phyloP scores from a whole-genome alignment of 2,797 vertebrate genomes.

The Brotula barbata region DNA sequence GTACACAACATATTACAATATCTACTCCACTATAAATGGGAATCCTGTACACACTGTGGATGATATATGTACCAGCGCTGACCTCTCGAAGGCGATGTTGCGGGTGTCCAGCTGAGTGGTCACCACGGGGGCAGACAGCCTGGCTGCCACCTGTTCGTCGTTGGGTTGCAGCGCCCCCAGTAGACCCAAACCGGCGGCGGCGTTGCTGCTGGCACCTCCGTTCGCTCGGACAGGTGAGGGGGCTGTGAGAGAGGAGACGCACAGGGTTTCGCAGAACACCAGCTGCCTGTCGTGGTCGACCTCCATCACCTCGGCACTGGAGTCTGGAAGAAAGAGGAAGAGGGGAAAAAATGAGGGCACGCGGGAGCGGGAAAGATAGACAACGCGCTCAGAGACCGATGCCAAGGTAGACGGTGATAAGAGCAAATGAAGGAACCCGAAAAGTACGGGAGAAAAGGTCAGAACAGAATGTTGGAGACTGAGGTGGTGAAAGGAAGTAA shows the following conservation, averaged over 20 bases:
- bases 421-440: neutral
- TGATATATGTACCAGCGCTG: conserved; percentile 34
- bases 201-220: conserved; percentile 70
- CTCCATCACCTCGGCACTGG: conserved; percentile 95
- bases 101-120: conserved; percentile 96
- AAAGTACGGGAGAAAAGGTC: conserved; percentile 18
- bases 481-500: conserved; percentile 13
- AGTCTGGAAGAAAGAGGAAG: conserved; percentile 74
- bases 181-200: conserved; percentile 75
- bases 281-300: conserved; percentile 95
- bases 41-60: too few relatives aligned
- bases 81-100: conserved; percentile 98
- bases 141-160: conserved; percentile 92
- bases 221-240: conserved; percentile 65
- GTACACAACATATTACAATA: too few relatives aligned
- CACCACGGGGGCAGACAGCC: conserved; percentile 90
- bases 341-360: neutral
- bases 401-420: conserved; percentile 1
- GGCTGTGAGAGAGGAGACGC: conserved; percentile 74
- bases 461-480: conserved; percentile 6
- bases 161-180: conserved; percentile 89
- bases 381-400: too few relatives aligned
- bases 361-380: neutral
- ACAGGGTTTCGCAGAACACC: conserved; percentile 93
- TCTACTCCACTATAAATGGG: neutral